Conservation (phyloP, 2,888 invertebrate species). For the Mesorhabditis spiculigera region DNA sequence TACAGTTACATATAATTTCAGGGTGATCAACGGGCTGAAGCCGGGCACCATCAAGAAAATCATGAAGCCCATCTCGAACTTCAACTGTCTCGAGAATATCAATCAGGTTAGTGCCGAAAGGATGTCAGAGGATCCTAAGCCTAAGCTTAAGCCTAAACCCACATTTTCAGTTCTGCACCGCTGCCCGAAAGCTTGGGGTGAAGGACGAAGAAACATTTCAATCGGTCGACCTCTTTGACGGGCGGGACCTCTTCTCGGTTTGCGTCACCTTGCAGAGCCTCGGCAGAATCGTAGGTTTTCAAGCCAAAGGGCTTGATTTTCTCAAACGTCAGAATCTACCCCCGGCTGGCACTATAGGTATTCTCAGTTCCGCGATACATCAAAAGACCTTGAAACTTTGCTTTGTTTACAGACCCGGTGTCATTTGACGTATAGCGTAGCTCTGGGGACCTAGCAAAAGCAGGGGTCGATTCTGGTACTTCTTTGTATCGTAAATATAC, state of each 20-base stretch:
- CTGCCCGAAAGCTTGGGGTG: slow-evolving; percentile 72
- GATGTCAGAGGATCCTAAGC: slow-evolving; percentile 46
- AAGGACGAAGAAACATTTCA: slow-evolving; percentile 84
- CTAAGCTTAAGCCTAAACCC: not conserved
- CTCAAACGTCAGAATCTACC: no score
- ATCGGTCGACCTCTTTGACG: slow-evolving; percentile 93
- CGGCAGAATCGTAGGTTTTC: slow-evolving; percentile 48
- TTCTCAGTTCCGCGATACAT: no score
- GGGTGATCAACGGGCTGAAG: slow-evolving; percentile 80
- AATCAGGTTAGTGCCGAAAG: slow-evolving; percentile 85
- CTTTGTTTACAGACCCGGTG: no score
- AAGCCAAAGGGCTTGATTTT: no score
- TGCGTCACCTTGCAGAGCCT: slow-evolving; percentile 51
- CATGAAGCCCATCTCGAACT: slow-evolving; percentile 84
- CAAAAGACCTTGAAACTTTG: no score
- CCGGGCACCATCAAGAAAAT: slow-evolving; percentile 85
- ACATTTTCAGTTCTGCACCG: not conserved
- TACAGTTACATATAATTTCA: slow-evolving; percentile 58
- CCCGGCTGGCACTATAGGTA: no score
- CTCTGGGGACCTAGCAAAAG: no score
- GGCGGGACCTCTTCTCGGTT: slow-evolving; percentile 90
- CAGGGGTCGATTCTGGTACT: no score
- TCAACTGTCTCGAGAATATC: slow-evolving; percentile 98
- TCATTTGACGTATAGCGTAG: no score
- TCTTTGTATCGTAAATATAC: no score